Evolutionary conservation across 2,797 vertebrate genomes (phyloP), one percentile per base, ranked within the genome.

Genomic region (Sebastolobus altivelis): DNA sequence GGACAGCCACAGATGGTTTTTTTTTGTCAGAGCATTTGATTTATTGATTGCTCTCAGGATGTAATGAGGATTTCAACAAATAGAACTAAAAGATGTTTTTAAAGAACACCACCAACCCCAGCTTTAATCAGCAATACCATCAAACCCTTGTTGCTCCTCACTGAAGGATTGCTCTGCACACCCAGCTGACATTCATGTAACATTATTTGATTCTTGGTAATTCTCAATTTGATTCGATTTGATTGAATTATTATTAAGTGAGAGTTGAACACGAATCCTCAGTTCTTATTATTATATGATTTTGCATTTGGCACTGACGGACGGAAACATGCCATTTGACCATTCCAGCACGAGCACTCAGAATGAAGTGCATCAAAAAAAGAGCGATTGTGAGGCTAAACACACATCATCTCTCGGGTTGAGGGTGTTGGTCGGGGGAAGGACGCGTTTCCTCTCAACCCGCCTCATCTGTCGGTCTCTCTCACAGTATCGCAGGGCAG

Each of bases 361-460:
- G 31, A 25, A 10, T n/a, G 14, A 65, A 60, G 38, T 1, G 14
- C 29, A 63, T 46, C 35, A 14, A 43, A 43, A 16, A 43, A 8
- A 80, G 13, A 69, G 5, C 22, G 31, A 54, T 4, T 58, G 69
- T 25, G 18, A 68, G 37, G 8, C 16, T 46, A 52, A 11, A 52
- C 14, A 70, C 38, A 29, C 29, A 46, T 5, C 14, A 18, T 31
- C 43, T 52, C 4, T 60, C 7, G 3, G 35, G 55, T 2, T 55
- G 56, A 49, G 70, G 35, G 38, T 65, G 71, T 65, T 14, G 58
- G 31, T 67, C 1, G n/a, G 49, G 55, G 56, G 38, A 38, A 38
- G 38, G 72, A 79, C 63, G 27, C 16, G 35, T 59, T 63, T 72
- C 68, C 55, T 81, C n/a, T 33, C 55, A 31, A 0, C 66, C 76